Evolutionary conservation across 2,113 vertebrate genomes (phyloP).

Genomic region (Carassius auratus): DNA sequence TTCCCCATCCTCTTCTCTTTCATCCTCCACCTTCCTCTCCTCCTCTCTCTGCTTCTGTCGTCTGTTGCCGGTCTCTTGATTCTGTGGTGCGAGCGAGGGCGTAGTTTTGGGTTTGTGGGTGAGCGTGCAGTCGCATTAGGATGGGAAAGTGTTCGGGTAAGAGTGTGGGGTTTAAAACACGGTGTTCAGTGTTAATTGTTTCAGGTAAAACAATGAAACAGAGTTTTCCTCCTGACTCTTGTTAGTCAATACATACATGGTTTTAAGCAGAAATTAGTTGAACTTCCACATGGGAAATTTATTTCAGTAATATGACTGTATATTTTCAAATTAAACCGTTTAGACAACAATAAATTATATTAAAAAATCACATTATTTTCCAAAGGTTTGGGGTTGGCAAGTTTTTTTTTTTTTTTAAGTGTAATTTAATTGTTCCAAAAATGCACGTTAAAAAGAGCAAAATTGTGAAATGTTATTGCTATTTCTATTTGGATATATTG

Average conservation of each 20-base stretch:
- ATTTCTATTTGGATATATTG: not conserved
- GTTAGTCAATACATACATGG: not conserved
- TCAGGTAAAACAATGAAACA: not conserved
- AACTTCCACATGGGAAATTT: too few relatives aligned
- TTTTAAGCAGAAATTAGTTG: not conserved
- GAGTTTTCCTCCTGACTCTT: not conserved
- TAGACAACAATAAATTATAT: too few relatives aligned
- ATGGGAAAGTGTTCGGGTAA: not conserved
- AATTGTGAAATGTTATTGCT: too few relatives aligned
- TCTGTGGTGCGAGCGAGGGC: not conserved
- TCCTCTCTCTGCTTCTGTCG: slow-evolving; percentile 3
- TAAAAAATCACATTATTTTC: not conserved
- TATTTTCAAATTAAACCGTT: too few relatives aligned
- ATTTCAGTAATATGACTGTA: too few relatives aligned
- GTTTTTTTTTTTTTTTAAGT: not conserved
- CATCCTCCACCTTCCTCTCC: slow-evolving; percentile 7
- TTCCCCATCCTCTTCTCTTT: slow-evolving; percentile 25
- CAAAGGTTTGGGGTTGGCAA: not conserved
- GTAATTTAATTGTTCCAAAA: too few relatives aligned
- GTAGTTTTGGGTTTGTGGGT: slow-evolving; percentile 6
- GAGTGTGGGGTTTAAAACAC: not conserved
- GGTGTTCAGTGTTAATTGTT: not conserved
- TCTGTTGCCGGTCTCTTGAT: not conserved
- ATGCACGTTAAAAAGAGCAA: too few relatives aligned
- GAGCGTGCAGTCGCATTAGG: not conserved